phyloP scores from a whole-genome alignment of 2,113 vertebrate genomes.

The Atrichornis clamosus region DNA sequence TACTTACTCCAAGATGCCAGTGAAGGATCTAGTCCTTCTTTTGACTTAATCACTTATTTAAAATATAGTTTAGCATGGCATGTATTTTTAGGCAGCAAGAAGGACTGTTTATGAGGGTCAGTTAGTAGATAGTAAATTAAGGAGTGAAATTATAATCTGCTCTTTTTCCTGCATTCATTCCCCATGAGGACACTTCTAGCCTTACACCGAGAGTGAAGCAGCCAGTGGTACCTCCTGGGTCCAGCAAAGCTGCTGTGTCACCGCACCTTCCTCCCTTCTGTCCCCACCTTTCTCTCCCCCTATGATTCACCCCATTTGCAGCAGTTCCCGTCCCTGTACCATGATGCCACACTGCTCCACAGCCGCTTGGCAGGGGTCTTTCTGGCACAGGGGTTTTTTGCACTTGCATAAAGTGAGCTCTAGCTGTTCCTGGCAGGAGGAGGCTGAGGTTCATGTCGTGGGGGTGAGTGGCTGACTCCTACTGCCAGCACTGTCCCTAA shows the following conservation, averaged over 20 bases:
- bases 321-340: background rate
- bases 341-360: fast-evolving
- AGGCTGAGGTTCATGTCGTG: background rate
- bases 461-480: background rate
- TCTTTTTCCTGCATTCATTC: background rate
- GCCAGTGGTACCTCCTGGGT: background rate
- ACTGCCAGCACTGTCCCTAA: background rate
- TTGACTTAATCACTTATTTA: background rate
- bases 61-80: background rate
- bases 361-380: background rate
- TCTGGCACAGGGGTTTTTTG: fast-evolving
- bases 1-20: background rate
- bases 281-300: fast-evolving
- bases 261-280: background rate
- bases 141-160: background rate
- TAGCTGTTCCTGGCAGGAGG: background rate
- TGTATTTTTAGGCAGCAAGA: background rate
- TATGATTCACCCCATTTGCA: fast-evolving
- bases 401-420: background rate
- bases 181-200: background rate
- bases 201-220: background rate
- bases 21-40: background rate
- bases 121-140: background rate
- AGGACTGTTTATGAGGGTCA: background rate
- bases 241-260: background rate